Base-by-base conservation (phyloP, 2,888 invertebrate species). In the Xylota segnis region DNA sequence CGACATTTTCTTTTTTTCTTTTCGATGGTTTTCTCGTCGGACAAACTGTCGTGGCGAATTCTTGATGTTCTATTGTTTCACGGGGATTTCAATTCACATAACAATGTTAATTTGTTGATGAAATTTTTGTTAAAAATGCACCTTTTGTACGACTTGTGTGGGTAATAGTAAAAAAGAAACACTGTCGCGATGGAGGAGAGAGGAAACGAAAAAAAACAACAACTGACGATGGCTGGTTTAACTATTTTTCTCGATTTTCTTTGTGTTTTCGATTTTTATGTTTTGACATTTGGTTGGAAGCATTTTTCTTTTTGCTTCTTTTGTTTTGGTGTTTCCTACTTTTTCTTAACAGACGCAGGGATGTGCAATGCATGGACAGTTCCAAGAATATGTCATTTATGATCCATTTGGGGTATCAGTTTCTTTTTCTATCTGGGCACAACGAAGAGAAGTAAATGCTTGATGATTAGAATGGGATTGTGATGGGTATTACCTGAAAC, bases 1-100 rank as follows among this genome's bases (percentile, higher is more conserved):
- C 71, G 91, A 91, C 91, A 91, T 91, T 54, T 88, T 88, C 84
- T n/a, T 59, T 76, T 75, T 40, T n/a, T 45, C 37, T 43, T 65
- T 27, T 18, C 9, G 5, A 45, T 23, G 29, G 32, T 47, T 65
- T 54, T 32, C 34, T 47, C 9, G 56, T 45, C 40, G 0, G 34
- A 56, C 14, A 12, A 14, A 10, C 12, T 54, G 23, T 59, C 52
- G 82, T 70, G 61, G 61, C 37, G 32, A 70, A 27, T 61, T 40
- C 47, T 40, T 5, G 9, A 68, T 74, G 16, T 18, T 27, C 14
- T 61, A 4, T 43, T 4, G 18, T 27, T 32, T 70, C 68, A 50
- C 37, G 12, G n/a, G 43, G 43, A 78, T 47, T 43, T 40, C 7
- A 18, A 56, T 47, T 70, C 47, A 50, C 83, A 78, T 74, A 78